phyloP scores from a whole-genome alignment of 2,888 invertebrate genomes.

The Drosophila rubida region DNA sequence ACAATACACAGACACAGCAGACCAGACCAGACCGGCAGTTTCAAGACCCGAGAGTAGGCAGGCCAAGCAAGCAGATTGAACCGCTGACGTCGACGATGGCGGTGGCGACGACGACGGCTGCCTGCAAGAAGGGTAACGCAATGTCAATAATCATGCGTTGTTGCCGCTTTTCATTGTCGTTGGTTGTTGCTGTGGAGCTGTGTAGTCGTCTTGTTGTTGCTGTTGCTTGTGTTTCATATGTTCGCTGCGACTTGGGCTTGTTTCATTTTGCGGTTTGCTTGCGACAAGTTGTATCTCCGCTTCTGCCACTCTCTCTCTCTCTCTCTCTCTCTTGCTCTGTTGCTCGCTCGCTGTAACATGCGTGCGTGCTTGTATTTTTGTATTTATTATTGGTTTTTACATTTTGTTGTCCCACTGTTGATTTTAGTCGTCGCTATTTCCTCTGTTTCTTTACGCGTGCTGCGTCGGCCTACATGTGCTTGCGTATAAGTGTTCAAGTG shows the following conservation, averaged over 20 bases:
- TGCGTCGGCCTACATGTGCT: slow-evolving; percentile 1
- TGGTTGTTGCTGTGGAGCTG: slow-evolving; percentile 14
- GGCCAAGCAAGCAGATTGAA: slow-evolving; percentile 64
- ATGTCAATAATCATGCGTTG: slow-evolving; percentile 77
- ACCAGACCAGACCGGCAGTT: slow-evolving; percentile 59
- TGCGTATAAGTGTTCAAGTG: slow-evolving; percentile 15
- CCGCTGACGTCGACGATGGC: slow-evolving; percentile 31
- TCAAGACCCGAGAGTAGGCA: slow-evolving; percentile 61
- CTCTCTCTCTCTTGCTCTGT: too few species aligned
- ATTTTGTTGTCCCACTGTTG: slow-evolving; percentile 65
- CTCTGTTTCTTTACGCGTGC: slow-evolving; percentile 21
- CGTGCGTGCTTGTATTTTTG: slow-evolving; percentile 36
- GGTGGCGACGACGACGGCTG: slow-evolving; percentile 28
- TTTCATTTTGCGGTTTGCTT: slow-evolving; percentile 73
- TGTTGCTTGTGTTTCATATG: slow-evolving; percentile 58
- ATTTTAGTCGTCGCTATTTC: slow-evolving; percentile 47
- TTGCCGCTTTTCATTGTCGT: slow-evolving; percentile 70
- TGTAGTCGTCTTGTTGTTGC: slow-evolving; percentile 34
- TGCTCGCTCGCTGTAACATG: slow-evolving; percentile 41
- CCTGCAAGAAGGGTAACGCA: slow-evolving; percentile 70
- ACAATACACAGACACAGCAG: slow-evolving; percentile 45
- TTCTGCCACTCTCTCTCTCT: slow-evolving; percentile 23
- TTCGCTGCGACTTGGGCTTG: slow-evolving; percentile 62
- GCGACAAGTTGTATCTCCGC: slow-evolving; percentile 64
- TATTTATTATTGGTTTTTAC: slow-evolving; percentile 59